Evolutionary conservation across 2,113 vertebrate species (phyloP), one percentile per base, ranked within the genome.

Genomic region (Chaetops frenatus): DNA sequence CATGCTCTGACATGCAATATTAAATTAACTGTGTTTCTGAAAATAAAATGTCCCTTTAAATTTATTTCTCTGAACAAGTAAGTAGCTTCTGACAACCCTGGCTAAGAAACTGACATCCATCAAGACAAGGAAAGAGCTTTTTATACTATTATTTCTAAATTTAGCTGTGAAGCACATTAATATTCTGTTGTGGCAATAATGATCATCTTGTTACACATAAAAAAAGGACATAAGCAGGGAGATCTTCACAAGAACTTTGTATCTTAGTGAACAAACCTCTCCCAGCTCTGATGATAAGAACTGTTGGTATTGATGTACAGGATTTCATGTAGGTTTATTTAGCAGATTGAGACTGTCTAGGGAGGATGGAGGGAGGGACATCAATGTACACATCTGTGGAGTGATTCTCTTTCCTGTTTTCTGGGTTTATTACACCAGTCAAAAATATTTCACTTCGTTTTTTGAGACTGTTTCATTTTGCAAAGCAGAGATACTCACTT

Each of bases 191-290:
- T 93, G 61, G 88, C 69, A 90, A 93, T 86, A 71, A 66, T 28
- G 62, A 90, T 94, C 72, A 90, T 81, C 96, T 98, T 88, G 53
- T 69, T 92, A 51, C 62, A 28, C 92, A 93, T 74, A 40, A 96
- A 95, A 81, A 95, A 94, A 58, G 91, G 53, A 72, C 44, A 72
- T 38, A 85, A 85, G 45, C n/a, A 72, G 91, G 90, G 33, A 72
- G 47, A 78, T 71, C 94, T 96, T 97, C 79, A 94, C 84, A 92
- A 79, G 7, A 8, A 90, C 47, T 91, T 97, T 92, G 54, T 92
- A 35, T 77, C 51, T 66, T 31, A 22, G 67, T 67, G 81, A 88
- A 36, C 4, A 65, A 88, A 13, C 33, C 69, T 81, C 66, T 86
- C 6, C 57, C 69, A 27, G 51, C 51, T 82, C 86, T 86, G 22